Conservation (phyloP, 2,888 invertebrate species). For the Sepiola atlantica region DNA sequence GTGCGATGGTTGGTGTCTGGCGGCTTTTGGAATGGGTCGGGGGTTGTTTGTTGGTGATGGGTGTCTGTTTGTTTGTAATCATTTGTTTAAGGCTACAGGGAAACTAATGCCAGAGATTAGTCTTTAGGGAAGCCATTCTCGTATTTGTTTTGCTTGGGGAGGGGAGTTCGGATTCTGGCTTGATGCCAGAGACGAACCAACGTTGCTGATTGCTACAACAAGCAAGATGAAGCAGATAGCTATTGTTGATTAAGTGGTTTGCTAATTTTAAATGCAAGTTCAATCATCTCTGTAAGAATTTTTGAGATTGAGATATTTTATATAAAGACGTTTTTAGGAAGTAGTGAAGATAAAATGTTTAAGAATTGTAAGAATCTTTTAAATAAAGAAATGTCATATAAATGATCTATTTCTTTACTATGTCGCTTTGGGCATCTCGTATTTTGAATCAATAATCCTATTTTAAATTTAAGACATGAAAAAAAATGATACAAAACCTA, state of each 20-base stretch:
- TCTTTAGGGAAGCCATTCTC: background rate
- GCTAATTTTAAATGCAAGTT: background rate
- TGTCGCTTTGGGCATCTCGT: background rate
- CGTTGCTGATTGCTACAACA: background rate
- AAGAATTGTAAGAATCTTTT: too few relatives aligned
- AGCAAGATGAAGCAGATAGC: background rate
- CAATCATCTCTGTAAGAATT: background rate
- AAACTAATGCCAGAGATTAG: background rate
- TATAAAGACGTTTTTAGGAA: too few relatives aligned
- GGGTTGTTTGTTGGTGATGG: background rate
- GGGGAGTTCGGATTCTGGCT: background rate
- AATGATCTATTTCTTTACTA: background rate
- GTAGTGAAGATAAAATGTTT: too few relatives aligned
- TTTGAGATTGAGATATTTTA: too few relatives aligned
- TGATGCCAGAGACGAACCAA: background rate
- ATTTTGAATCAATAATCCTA: too few relatives aligned
- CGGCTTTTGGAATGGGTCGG: background rate
- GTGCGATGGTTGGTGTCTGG: background rate
- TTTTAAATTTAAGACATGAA: too few relatives aligned
- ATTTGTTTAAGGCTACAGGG: conserved; percentile 9
- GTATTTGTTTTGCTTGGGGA: background rate
- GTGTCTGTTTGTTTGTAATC: background rate
- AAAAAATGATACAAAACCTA: too few relatives aligned
- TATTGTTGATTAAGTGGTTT: background rate
- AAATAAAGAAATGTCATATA: too few relatives aligned